phyloP scores from a whole-genome alignment of 2,797 vertebrate species.

The Lagodon rhomboides region DNA sequence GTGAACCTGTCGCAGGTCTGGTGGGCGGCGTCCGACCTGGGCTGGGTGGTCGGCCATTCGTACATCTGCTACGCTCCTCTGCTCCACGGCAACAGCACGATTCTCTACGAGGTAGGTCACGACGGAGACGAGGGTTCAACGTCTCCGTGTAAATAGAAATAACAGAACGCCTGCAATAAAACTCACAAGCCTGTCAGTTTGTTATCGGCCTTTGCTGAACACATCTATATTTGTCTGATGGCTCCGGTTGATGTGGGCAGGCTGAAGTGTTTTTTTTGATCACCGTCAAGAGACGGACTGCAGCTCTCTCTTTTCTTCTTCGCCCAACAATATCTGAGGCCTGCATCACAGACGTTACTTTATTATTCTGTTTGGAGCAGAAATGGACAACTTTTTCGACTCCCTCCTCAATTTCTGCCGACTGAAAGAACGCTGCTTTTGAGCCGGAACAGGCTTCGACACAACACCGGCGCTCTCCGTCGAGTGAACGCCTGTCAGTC shows the following conservation, averaged over 20 bases:
- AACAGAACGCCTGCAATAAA: not conserved
- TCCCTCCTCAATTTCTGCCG: too few relatives aligned
- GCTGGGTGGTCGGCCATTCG: conserved; percentile 99
- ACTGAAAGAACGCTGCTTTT: too few relatives aligned
- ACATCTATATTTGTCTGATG: conserved; percentile 8
- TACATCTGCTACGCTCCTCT: conserved; percentile 98
- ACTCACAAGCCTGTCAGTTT: not conserved
- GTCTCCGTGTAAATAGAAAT: not conserved
- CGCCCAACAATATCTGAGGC: not conserved
- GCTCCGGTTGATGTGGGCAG: not conserved
- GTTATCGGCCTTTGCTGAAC: not conserved
- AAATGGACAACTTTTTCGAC: too few relatives aligned
- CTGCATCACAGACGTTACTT: too few relatives aligned
- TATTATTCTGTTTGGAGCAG: not conserved
- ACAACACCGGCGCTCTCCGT: too few relatives aligned
- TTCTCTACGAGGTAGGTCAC: conserved; percentile 93
- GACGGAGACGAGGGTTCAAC: fast-evolving
- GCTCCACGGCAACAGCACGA: conserved; percentile 93
- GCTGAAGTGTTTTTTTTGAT: too few relatives aligned
- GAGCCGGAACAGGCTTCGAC: too few relatives aligned
- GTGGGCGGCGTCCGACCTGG: conserved; percentile 98
- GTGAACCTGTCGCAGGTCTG: conserved; percentile 88
- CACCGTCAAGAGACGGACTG: not conserved
- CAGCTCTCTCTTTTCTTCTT: not conserved
- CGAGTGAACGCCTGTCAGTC: too few relatives aligned